A percentile compares a stretch with the other conserved stretches of the same genome.
Conservation (phyloP, 2,113 vertebrate species). For the Tonatia bakeri region DNA sequence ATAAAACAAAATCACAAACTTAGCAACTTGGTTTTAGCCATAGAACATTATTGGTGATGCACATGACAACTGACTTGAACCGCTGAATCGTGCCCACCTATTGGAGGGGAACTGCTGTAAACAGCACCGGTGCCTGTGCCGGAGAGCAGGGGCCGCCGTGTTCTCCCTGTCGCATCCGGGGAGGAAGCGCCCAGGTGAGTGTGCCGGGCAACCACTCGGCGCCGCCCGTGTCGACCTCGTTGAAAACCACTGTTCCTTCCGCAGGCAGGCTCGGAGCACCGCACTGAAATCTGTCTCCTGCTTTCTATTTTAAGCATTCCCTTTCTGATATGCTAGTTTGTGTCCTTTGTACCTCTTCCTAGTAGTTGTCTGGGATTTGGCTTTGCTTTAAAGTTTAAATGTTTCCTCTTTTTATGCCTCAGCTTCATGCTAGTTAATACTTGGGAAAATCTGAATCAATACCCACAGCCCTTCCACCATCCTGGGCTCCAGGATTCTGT, state of each 20-base stretch:
- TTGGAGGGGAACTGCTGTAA: background rate
- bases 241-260: background rate
- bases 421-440: background rate
- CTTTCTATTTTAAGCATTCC: background rate
- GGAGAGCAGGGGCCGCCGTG: rapidly evolving
- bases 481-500: background rate
- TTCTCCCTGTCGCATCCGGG: background rate
- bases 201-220: background rate
- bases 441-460: background rate
- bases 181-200: background rate
- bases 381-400: background rate
- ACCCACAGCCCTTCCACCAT: background rate
- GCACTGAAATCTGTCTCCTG: background rate
- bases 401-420: background rate
- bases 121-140: background rate
- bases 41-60: background rate
- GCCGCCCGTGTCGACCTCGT: background rate
- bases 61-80: background rate
- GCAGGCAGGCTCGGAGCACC: background rate
- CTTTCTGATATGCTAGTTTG: background rate
- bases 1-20: background rate
- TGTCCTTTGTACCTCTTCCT: background rate
- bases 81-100: background rate
- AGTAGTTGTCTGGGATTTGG: background rate
- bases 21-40: background rate